These are phyloP conservation scores for Notospermus geniculatus DNA, from an alignment of 1,140 invertebrate genomes.

Conservation along the genomic window DNA sequence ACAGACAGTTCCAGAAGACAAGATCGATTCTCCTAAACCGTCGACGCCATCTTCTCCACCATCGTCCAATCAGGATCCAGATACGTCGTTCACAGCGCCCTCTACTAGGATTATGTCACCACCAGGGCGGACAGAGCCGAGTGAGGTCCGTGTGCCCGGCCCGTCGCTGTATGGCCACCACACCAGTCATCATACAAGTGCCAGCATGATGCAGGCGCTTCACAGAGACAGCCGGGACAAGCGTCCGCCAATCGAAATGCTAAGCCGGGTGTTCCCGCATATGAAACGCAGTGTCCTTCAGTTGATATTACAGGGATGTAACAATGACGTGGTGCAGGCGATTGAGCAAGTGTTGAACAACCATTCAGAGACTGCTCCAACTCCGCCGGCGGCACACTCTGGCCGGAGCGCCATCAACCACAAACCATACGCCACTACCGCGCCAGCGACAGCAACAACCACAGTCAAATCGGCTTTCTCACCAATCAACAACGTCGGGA, in stretches of 20 bases:
- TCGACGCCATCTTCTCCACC: too few species aligned
- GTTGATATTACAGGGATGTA: conserved; percentile 69
- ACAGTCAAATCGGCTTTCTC: conserved; percentile 46
- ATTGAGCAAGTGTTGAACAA: conserved; percentile 69
- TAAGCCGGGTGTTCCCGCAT: conserved; percentile 79
- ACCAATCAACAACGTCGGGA: conserved; percentile 30
- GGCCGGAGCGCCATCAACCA: conserved; percentile 4
- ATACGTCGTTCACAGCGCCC: too few species aligned
- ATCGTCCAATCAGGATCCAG: too few species aligned
- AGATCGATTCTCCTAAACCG: too few species aligned
- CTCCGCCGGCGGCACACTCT: conserved; percentile 7
- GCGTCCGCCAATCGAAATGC: conserved; percentile 68
- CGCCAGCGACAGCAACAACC: conserved; percentile 9
- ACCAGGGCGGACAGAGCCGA: background rate
- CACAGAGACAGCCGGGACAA: conserved; percentile 9
- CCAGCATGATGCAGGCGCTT: too few species aligned
- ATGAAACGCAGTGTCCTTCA: conserved; percentile 80
- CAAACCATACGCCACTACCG: conserved; percentile 10
- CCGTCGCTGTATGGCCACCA: too few species aligned
- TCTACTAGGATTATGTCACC: background rate
- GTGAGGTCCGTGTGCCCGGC: too few species aligned
- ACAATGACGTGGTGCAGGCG: conserved; percentile 82
- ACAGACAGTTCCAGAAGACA: too few species aligned
- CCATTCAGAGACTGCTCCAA: conserved; percentile 23
- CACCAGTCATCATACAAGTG: too few species aligned